Evolutionary conservation across 2,113 vertebrate genomes (phyloP).

Genomic region (Tachysurus fulvidraco): DNA sequence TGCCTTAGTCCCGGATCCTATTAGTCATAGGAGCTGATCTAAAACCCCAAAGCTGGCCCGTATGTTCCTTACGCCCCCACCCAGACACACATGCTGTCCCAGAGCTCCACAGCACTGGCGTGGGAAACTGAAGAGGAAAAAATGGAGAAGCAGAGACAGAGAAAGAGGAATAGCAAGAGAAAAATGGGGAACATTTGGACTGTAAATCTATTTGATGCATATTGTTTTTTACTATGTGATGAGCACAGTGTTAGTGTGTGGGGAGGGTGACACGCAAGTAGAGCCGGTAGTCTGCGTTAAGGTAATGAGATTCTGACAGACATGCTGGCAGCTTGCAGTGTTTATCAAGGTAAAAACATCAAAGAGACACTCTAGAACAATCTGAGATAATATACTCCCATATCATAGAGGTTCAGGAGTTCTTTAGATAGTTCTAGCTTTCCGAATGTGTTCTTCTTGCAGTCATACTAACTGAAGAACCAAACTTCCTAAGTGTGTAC

Average conservation of each 20-base stretch:
- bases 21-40: conserved; percentile 49
- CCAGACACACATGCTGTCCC: conserved; percentile 20
- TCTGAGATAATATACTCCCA: neutral
- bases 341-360: neutral
- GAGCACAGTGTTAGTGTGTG: neutral
- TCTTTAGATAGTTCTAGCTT: neutral
- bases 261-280: neutral
- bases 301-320: neutral
- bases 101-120: conserved; percentile 27
- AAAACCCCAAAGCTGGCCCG: conserved; percentile 22
- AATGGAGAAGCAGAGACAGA: neutral
- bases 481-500: neutral
- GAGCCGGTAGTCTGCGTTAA: neutral
- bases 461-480: neutral
- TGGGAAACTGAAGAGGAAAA: conserved; percentile 34
- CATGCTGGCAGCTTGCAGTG: conserved; percentile 5
- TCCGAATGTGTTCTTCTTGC: neutral
- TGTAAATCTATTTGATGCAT: neutral
- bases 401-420: neutral
- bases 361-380: conserved; percentile 4
- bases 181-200: neutral
- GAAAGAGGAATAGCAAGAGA: neutral
- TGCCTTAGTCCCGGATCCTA: conserved; percentile 18
- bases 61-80: conserved; percentile 30
- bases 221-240: neutral